These are phyloP conservation scores for Rhinopithecus roxellana DNA, from an alignment of 2,113 vertebrate genomes.

Conservation along the genomic window DNA sequence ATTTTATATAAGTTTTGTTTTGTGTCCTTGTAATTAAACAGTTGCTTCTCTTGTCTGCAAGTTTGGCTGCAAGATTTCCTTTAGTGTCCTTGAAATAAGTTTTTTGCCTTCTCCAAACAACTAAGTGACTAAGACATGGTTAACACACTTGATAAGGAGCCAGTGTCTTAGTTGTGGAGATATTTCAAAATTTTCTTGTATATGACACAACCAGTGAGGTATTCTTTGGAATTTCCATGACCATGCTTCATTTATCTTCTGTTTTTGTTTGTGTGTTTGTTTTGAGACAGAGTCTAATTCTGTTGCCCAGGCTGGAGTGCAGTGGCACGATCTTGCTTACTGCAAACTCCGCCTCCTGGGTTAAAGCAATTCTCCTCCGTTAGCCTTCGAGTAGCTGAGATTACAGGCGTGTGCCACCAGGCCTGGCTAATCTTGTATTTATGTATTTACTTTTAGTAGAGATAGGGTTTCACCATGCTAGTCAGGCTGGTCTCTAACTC, in stretches of 20 bases:
- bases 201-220: neutral
- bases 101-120: neutral
- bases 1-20: neutral
- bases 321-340: no score
- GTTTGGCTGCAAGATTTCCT: neutral
- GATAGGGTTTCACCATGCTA: no score
- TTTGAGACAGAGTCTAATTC: no score
- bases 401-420: no score
- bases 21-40: neutral
- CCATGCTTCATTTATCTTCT: neutral
- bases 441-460: no score
- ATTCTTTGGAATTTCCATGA: neutral
- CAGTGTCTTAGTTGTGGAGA: neutral
- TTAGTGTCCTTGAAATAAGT: neutral
- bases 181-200: neutral
- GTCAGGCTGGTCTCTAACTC: no score
- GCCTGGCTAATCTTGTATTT: no score
- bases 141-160: neutral
- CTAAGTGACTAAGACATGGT: neutral
- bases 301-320: no score
- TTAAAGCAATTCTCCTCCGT: no score
- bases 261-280: no score
- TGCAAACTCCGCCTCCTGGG: no score
- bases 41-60: neutral
- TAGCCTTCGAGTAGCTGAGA: no score